Percentiles rank a stretch among this genome's conserved stretches.
Conservation (phyloP, 2,888 invertebrate genomes). For the Hermaeophaga mercurialis region DNA sequence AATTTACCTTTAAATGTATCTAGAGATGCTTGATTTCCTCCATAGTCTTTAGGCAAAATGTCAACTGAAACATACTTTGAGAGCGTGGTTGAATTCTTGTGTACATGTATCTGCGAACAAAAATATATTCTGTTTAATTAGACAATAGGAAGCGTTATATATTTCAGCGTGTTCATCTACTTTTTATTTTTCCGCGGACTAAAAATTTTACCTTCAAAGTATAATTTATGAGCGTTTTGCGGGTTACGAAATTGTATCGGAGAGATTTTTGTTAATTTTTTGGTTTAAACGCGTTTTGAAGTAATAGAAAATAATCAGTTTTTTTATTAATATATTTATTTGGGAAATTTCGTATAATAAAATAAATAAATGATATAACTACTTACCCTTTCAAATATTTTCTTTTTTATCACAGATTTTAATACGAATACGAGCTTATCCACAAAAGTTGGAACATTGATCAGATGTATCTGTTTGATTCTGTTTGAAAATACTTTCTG, state of each 20-base stretch:
- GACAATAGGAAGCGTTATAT: too few species aligned
- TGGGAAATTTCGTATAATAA: background rate
- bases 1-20: slow-evolving; percentile 63
- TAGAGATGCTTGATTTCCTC: slow-evolving; percentile 53
- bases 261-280: too few species aligned
- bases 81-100: slow-evolving; percentile 27
- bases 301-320: too few species aligned
- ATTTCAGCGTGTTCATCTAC: too few species aligned
- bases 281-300: too few species aligned
- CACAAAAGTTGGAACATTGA: slow-evolving; percentile 54
- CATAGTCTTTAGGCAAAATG: slow-evolving; percentile 39
- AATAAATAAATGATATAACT: background rate
- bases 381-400: slow-evolving; percentile 55
- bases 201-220: too few species aligned
- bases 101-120: slow-evolving; percentile 37
- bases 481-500: slow-evolving; percentile 60
- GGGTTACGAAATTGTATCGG: too few species aligned
- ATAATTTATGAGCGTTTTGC: too few species aligned
- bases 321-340: background rate
- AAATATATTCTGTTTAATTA: too few species aligned
- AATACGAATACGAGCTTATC: slow-evolving; percentile 52
- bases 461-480: slow-evolving; percentile 56
- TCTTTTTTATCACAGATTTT: slow-evolving; percentile 56
- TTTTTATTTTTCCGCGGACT: too few species aligned
- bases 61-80: slow-evolving; percentile 30